These are phyloP conservation scores for Bubo blakistoni DNA, from an alignment of 2,113 vertebrate genomes.

Conservation along the genomic window DNA sequence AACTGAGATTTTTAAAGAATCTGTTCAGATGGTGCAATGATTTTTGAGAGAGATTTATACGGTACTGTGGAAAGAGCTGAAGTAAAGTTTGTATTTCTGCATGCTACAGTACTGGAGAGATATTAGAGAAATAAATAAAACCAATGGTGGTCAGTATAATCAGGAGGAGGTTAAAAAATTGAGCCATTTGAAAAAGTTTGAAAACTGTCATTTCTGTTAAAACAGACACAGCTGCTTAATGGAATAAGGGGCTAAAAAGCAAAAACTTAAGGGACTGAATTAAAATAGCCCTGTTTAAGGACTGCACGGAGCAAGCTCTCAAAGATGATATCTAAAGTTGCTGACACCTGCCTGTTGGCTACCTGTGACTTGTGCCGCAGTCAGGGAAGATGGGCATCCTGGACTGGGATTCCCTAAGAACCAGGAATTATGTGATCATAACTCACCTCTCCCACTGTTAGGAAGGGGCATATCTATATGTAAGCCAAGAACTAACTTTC, in stretches of 20 bases:
- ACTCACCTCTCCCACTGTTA: neutral
- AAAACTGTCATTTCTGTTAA: neutral
- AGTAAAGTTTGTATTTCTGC: neutral
- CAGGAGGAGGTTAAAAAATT: neutral
- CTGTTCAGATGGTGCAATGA: neutral
- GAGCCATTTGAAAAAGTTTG: neutral
- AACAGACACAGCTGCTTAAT: neutral
- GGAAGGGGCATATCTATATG: rapidly evolving
- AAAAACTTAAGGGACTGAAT: neutral
- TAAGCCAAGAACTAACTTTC: neutral
- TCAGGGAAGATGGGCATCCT: neutral
- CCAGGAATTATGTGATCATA: rapidly evolving
- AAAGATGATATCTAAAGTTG: neutral
- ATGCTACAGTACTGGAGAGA: neutral
- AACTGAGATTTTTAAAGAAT: neutral
- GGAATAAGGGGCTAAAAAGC: neutral
- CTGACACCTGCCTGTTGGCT: neutral
- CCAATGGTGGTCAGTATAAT: neutral
- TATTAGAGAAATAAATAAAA: conserved; percentile 45
- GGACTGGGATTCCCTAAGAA: neutral
- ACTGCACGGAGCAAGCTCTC: neutral
- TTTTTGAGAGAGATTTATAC: neutral
- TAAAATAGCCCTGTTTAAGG: neutral
- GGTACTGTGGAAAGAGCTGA: neutral
- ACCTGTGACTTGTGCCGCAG: neutral